Conservation (phyloP, 1,140 invertebrate genomes). For the Pseudachorutes palmiensis region DNA sequence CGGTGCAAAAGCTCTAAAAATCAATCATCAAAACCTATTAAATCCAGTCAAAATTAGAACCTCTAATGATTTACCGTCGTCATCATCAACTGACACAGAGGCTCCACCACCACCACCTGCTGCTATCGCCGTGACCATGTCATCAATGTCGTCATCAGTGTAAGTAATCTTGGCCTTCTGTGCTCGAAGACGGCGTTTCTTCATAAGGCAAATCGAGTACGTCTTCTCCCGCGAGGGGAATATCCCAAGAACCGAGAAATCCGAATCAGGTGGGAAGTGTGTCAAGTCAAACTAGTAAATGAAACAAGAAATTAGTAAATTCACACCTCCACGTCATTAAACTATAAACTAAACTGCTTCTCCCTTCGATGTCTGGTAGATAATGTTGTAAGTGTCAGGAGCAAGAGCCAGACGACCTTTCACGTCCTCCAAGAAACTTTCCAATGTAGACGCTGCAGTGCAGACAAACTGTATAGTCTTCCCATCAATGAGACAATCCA, state of each 20-base stretch:
- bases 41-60: background rate
- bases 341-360: too few species aligned
- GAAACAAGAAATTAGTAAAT: background rate
- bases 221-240: background rate
- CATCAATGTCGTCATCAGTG: too few species aligned
- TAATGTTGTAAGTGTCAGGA: background rate
- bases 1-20: conserved; percentile 1
- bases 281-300: background rate
- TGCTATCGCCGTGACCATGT: too few species aligned
- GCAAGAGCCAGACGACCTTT: background rate
- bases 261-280: background rate
- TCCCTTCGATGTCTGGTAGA: background rate
- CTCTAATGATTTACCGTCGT: background rate
- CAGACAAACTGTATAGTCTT: background rate
- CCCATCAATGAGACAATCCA: background rate
- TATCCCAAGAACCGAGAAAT: background rate
- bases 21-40: background rate
- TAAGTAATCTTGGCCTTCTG: too few species aligned
- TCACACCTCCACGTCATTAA: too few species aligned
- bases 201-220: background rate
- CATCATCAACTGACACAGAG: background rate
- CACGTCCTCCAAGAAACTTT: background rate
- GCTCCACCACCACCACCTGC: background rate
- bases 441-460: background rate
- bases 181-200: background rate